These are phyloP conservation scores for Zootoca vivipara DNA, from an alignment of 2,113 vertebrate species.

Conservation along the genomic window DNA sequence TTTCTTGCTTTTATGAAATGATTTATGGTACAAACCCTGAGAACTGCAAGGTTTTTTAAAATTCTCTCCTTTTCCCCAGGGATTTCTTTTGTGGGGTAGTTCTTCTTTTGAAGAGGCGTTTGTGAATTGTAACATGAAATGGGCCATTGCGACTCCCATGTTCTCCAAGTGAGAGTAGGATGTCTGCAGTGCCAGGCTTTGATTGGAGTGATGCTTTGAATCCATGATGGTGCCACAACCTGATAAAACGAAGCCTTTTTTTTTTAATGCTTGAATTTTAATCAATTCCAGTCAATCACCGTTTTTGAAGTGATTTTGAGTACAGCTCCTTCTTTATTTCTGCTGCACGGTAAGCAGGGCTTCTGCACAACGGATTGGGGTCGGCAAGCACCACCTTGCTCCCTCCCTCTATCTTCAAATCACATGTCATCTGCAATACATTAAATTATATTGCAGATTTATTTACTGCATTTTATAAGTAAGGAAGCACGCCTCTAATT, in stretches of 20 bases:
- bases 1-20: background rate
- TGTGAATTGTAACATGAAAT: background rate
- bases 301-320: background rate
- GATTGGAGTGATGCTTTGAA: background rate
- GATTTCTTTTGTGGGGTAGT: background rate
- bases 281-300: background rate
- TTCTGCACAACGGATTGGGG: background rate
- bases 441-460: too few relatives aligned
- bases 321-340: background rate
- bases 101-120: background rate
- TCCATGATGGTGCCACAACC: background rate
- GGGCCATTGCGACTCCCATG: background rate
- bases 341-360: background rate
- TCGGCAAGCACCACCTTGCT: background rate
- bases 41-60: background rate
- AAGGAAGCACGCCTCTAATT: background rate
- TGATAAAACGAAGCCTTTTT: background rate
- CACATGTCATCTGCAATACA: background rate
- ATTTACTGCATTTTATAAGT: too few relatives aligned
- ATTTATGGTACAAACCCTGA: background rate
- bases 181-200: background rate
- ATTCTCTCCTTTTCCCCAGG: background rate
- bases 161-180: background rate
- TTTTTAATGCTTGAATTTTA: background rate
- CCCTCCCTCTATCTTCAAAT: background rate